Conservation (phyloP, 2,113 vertebrate genomes). For the Urocynchramus pylzowi region DNA sequence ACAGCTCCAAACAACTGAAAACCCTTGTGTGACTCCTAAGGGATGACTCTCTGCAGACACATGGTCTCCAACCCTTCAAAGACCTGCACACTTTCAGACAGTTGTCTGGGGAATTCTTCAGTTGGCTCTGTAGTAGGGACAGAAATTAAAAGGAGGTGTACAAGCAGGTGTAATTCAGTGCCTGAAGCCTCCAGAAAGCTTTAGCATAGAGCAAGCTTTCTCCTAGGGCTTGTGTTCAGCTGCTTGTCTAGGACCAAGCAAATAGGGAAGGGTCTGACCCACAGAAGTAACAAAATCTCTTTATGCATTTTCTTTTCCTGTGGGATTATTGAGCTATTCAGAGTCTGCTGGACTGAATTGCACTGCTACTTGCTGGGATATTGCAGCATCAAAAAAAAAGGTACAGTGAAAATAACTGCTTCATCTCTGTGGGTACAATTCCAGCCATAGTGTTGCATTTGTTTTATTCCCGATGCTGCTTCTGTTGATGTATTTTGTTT, state of each 20-base stretch:
- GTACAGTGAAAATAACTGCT: neutral
- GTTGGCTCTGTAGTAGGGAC: neutral
- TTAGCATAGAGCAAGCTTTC: neutral
- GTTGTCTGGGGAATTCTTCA: neutral
- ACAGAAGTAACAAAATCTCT: neutral
- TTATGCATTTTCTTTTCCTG: neutral
- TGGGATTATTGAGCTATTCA: neutral
- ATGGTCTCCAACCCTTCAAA: neutral
- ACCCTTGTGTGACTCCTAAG: neutral
- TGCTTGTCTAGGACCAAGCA: neutral
- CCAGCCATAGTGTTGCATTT: neutral
- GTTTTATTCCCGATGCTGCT: neutral
- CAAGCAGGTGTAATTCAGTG: neutral
- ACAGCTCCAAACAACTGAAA: neutral
- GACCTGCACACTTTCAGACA: neutral
- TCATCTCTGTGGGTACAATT: neutral
- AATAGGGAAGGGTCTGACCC: neutral
- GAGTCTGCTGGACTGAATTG: neutral
- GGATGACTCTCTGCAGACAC: neutral
- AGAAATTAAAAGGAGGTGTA: neutral
- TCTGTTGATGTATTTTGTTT: neutral
- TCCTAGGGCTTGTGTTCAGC: neutral
- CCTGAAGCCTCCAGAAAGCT: neutral
- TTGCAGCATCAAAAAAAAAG: neutral
- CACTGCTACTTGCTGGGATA: neutral